Evolutionary conservation across 2,797 vertebrate genomes (phyloP).

Genomic region (Brotula barbata): DNA sequence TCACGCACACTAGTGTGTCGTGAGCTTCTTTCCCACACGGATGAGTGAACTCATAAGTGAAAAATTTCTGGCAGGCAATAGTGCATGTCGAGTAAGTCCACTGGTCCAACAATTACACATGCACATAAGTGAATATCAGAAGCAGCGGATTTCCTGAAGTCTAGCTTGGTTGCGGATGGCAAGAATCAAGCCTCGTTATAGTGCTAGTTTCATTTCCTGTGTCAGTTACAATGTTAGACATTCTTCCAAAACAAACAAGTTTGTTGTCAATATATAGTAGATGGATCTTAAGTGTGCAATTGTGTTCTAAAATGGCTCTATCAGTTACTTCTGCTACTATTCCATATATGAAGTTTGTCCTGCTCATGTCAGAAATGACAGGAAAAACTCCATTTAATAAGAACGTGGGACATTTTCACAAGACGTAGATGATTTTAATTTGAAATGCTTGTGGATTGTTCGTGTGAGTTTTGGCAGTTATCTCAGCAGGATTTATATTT

Average conservation of each 20-base stretch:
- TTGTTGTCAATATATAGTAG: slow-evolving; percentile 22
- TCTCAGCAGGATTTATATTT: slow-evolving; percentile 12
- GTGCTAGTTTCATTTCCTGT: slow-evolving; percentile 7
- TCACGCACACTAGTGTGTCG: slow-evolving; percentile 44
- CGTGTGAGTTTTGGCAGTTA: slow-evolving; percentile 6
- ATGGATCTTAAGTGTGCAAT: slow-evolving; percentile 9
- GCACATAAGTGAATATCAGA: slow-evolving; percentile 37
- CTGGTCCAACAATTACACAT: slow-evolving; percentile 14
- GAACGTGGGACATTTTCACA: background rate
- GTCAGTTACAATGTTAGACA: slow-evolving; percentile 18
- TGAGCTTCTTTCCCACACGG: slow-evolving; percentile 57
- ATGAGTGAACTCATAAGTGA: slow-evolving; percentile 19
- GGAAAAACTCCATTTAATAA: background rate
- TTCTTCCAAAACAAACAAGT: slow-evolving; percentile 31
- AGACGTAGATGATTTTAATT: background rate
- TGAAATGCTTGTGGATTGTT: background rate
- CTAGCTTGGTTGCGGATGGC: slow-evolving; percentile 25
- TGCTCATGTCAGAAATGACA: background rate
- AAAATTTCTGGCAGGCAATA: slow-evolving; percentile 46
- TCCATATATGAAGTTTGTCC: background rate
- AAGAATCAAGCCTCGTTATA: slow-evolving; percentile 24
- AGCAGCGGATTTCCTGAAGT: slow-evolving; percentile 42
- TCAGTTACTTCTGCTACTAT: background rate
- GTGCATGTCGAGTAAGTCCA: slow-evolving; percentile 25
- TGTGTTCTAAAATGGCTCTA: background rate